Evolutionary conservation across 2,888 invertebrate genomes (phyloP).

Genomic region (Allolobophora icterica): DNA sequence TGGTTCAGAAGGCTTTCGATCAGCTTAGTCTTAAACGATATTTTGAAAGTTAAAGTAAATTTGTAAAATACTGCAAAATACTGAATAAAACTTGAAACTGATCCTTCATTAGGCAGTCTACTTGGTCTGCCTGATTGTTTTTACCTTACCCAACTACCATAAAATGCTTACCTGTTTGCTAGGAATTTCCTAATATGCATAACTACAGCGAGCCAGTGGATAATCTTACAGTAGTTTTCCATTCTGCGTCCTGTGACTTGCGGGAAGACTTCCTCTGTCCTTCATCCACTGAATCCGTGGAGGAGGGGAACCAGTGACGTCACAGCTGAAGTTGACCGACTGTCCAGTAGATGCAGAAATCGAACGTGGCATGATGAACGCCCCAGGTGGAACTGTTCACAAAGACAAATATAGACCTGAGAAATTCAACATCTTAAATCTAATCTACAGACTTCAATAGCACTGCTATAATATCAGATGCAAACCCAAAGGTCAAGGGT

Average conservation of each 20-base stretch:
- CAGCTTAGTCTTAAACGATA: too few relatives aligned
- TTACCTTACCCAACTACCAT: too few relatives aligned
- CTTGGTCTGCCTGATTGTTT: neutral
- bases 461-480: too few relatives aligned
- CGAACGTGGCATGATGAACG: constrained; percentile 63
- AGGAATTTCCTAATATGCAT: neutral
- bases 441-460: neutral
- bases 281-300: constrained; percentile 78
- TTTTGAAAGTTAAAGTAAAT: neutral
- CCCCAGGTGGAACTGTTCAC: constrained; percentile 53
- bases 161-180: neutral
- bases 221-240: constrained; percentile 57
- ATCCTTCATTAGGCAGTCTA: neutral
- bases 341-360: constrained; percentile 48
- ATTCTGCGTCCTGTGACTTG: constrained; percentile 64
- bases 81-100: neutral
- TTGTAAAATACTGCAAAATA: neutral
- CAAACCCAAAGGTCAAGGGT: too few relatives aligned
- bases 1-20: too few relatives aligned
- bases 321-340: constrained; percentile 73
- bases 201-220: neutral
- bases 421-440: neutral
- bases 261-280: constrained; percentile 75
- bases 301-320: constrained; percentile 68
- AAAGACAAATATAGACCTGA: neutral